Percentiles rank a stretch among this genome's conserved stretches.
phyloP scores from a whole-genome alignment of 2,797 vertebrate species.

The Crax fasciolata region DNA sequence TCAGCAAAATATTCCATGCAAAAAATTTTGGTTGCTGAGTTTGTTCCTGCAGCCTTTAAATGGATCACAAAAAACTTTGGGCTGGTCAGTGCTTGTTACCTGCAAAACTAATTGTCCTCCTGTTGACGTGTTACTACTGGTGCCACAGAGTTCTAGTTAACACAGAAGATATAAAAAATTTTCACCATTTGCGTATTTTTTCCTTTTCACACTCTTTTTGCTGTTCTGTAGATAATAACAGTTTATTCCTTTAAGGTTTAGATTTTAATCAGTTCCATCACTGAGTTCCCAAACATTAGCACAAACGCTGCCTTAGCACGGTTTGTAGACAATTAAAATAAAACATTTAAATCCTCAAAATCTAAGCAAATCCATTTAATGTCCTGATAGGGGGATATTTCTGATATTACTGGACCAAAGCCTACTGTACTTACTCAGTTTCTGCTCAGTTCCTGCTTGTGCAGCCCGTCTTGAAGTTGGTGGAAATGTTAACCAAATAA shows the following conservation, averaged over 20 bases:
- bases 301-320: not conserved
- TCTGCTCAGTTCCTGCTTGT: not conserved
- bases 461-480: not conserved
- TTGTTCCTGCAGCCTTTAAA: not conserved
- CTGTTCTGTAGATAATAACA: not conserved
- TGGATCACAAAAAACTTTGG: not conserved
- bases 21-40: not conserved
- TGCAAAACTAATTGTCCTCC: not conserved
- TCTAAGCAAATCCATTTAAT: not conserved
- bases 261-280: slow-evolving; percentile 4
- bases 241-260: not conserved
- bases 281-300: not conserved
- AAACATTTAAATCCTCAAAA: not conserved
- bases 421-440: not conserved
- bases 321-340: not conserved
- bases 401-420: not conserved
- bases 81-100: not conserved
- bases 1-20: not conserved
- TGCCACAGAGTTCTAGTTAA: not conserved
- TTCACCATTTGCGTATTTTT: not conserved
- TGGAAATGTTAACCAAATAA: not conserved
- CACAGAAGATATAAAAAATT: not conserved
- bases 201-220: not conserved
- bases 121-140: not conserved
- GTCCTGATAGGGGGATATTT: not conserved